Percentiles rank a stretch among this genome's conserved stretches.
phyloP scores from a whole-genome alignment of 2,113 vertebrate genomes.

The Sigmodon hispidus region DNA sequence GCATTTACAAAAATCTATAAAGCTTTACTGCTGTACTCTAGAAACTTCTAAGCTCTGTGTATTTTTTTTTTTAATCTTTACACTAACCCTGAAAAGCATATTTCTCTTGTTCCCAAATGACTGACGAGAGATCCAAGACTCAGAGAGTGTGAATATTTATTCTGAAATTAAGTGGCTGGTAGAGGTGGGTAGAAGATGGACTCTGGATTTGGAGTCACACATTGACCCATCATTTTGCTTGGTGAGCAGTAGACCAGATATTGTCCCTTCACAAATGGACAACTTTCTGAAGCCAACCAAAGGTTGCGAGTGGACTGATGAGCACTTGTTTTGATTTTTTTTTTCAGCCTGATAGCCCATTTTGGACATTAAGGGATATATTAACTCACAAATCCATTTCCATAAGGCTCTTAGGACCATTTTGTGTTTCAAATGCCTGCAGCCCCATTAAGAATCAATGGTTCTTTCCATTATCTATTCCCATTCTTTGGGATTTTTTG shows the following conservation, averaged over 20 bases:
- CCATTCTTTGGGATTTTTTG: constrained; percentile 32
- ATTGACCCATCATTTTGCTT: neutral
- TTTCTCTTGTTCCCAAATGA: neutral
- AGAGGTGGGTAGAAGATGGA: neutral
- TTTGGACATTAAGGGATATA: neutral
- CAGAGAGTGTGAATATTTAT: neutral
- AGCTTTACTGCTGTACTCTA: neutral
- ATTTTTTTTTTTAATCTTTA: neutral
- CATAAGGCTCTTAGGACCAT: neutral
- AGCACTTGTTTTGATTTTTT: neutral
- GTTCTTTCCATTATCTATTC: neutral
- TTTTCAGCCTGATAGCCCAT: neutral
- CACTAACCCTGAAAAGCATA: neutral
- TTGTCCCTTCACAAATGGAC: neutral
- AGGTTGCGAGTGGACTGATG: neutral
- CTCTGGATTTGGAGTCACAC: neutral
- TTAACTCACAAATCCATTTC: neutral
- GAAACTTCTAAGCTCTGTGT: neutral
- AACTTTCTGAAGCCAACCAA: neutral
- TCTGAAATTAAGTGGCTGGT: neutral
- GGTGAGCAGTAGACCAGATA: neutral
- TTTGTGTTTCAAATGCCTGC: neutral
- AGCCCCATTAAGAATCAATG: neutral
- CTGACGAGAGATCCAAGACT: neutral
- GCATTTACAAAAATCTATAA: neutral